Percentiles rank a stretch among this genome's conserved stretches.
These are phyloP conservation scores for Sebastolobus altivelis DNA, from an alignment of 2,797 vertebrate species.

Conservation along the genomic window DNA sequence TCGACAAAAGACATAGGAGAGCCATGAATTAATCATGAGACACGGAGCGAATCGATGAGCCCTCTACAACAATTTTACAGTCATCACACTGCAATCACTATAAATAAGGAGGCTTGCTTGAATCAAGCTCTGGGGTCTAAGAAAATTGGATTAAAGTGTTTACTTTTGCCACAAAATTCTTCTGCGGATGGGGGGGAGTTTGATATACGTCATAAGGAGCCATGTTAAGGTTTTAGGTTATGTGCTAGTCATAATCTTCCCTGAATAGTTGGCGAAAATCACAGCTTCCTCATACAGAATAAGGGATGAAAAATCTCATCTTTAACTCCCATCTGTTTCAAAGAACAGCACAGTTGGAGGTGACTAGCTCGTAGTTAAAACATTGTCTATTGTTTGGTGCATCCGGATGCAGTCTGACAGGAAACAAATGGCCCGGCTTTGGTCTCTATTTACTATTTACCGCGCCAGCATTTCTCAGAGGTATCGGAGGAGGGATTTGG, in stretches of 20 bases:
- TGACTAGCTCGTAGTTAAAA: constrained; percentile 6
- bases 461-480: constrained; percentile 70
- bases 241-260: constrained; percentile 51
- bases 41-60: constrained; percentile 64
- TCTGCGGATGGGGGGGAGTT: constrained; percentile 36
- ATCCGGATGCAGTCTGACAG: constrained; percentile 60
- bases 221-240: constrained; percentile 57
- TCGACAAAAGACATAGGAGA: constrained; percentile 55
- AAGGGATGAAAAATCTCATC: neutral
- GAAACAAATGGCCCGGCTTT: constrained; percentile 75
- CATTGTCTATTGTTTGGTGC: constrained; percentile 36
- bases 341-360: constrained; percentile 1
- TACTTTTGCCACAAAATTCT: constrained; percentile 70
- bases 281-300: neutral
- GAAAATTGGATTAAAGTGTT: constrained; percentile 83
- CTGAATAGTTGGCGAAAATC: constrained; percentile 16
- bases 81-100: constrained; percentile 67
- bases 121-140: constrained; percentile 64
- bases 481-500: constrained; percentile 80
- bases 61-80: constrained; percentile 67
- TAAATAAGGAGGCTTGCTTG: constrained; percentile 75
- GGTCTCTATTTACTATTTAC: constrained; percentile 80
- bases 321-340: constrained; percentile 1
- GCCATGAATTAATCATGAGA: constrained; percentile 80
- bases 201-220: constrained; percentile 63